phyloP scores from a whole-genome alignment of 2,888 invertebrate species.

The Masnerella sp. region DNA sequence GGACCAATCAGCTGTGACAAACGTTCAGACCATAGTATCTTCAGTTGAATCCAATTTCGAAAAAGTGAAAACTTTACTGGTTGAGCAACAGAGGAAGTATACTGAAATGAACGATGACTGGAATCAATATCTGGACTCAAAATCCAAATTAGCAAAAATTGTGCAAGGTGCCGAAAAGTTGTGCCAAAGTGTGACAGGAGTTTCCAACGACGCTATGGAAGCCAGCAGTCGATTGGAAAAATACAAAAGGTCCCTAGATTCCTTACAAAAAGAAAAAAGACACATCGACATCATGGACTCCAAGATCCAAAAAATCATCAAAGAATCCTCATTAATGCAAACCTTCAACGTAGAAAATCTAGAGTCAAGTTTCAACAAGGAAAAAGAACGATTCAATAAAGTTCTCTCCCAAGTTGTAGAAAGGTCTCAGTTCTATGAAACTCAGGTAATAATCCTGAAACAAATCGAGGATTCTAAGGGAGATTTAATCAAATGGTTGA shows the following conservation, averaged over 20 bases:
- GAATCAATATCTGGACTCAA: slow-evolving; percentile 86
- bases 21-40: slow-evolving; percentile 88
- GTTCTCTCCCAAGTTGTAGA: slow-evolving; percentile 85
- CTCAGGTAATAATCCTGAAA: slow-evolving; percentile 94
- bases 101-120: slow-evolving; percentile 84
- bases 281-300: slow-evolving; percentile 88
- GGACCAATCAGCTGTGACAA: slow-evolving; percentile 88
- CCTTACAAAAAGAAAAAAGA: slow-evolving; percentile 86
- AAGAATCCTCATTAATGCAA: slow-evolving; percentile 84
- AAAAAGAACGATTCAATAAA: slow-evolving; percentile 85
- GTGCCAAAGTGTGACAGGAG: slow-evolving; percentile 82
- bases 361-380: slow-evolving; percentile 80
- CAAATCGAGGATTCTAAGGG: slow-evolving; percentile 92
- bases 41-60: slow-evolving; percentile 90
- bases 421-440: slow-evolving; percentile 89
- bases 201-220: slow-evolving; percentile 86
- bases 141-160: slow-evolving; percentile 84
- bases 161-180: slow-evolving; percentile 84
- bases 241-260: slow-evolving; percentile 86
- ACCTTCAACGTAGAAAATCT: slow-evolving; percentile 81
- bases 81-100: slow-evolving; percentile 86
- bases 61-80: slow-evolving; percentile 85
- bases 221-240: slow-evolving; percentile 85
- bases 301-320: slow-evolving; percentile 85
- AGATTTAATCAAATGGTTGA: slow-evolving; percentile 90